These are phyloP conservation scores for Malthinus flaveolus DNA, from an alignment of 2,888 invertebrate species.

Conservation along the genomic window DNA sequence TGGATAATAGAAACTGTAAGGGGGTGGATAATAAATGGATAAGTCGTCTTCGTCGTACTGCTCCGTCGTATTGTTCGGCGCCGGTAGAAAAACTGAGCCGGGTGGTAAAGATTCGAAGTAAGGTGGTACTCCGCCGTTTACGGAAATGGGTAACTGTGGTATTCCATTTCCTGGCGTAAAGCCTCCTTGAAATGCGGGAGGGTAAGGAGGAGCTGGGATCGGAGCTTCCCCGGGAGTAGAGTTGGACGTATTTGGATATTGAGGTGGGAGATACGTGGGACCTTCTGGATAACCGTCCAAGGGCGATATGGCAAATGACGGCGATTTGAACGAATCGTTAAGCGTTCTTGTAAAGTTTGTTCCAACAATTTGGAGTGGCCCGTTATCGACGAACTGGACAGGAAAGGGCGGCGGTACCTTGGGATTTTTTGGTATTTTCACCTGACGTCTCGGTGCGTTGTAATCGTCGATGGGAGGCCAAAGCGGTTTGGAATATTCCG, in stretches of 20 bases:
- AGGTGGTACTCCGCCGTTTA: slow-evolving; percentile 51
- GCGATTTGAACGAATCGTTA: slow-evolving; percentile 64
- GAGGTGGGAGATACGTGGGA: slow-evolving; percentile 60
- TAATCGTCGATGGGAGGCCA: slow-evolving; percentile 88
- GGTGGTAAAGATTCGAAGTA: slow-evolving; percentile 64
- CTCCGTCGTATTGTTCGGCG: slow-evolving; percentile 60
- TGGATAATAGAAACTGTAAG: slow-evolving; percentile 81
- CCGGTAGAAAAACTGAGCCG: slow-evolving; percentile 61
- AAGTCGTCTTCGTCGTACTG: slow-evolving; percentile 89
- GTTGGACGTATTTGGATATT: slow-evolving; percentile 68
- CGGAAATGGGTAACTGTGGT: slow-evolving; percentile 57
- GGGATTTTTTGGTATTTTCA: slow-evolving; percentile 80
- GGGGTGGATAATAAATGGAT: slow-evolving; percentile 88
- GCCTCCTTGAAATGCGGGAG: slow-evolving; percentile 57
- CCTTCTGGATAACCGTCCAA: slow-evolving; percentile 54
- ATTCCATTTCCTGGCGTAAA: slow-evolving; percentile 55
- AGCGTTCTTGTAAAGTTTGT: slow-evolving; percentile 75
- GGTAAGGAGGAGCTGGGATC: slow-evolving; percentile 65
- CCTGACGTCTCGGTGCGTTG: slow-evolving; percentile 79
- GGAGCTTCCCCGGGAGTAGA: slow-evolving; percentile 67
- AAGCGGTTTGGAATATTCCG: slow-evolving; percentile 50
- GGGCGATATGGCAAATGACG: slow-evolving; percentile 51
- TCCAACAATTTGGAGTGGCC: slow-evolving; percentile 85
- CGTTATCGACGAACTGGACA: slow-evolving; percentile 82
- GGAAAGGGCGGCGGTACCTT: slow-evolving; percentile 93